Percentiles rank a stretch among this genome's conserved stretches.
phyloP scores from a whole-genome alignment of 1,140 invertebrate species.

The Scaptomyza graminum region DNA sequence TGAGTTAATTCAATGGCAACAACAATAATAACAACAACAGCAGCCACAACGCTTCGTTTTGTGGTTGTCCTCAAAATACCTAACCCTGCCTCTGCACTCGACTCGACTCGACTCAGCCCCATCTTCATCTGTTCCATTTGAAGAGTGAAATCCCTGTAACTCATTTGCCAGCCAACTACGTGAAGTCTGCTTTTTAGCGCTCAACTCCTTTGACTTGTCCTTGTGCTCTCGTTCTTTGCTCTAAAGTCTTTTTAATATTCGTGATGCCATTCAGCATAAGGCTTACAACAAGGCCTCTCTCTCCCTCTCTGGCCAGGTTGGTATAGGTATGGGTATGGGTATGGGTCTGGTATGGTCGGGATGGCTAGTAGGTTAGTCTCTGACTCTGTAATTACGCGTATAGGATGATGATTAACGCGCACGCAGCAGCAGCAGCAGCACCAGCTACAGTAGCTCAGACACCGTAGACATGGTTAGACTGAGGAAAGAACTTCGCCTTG shows the following conservation, averaged over 20 bases:
- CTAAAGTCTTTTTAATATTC: slow-evolving; percentile 54
- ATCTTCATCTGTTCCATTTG: background rate
- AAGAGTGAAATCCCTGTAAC: slow-evolving; percentile 1
- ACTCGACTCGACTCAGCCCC: no score
- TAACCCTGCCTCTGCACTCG: background rate
- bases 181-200: background rate
- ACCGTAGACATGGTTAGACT: slow-evolving; percentile 14
- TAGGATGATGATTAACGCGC: slow-evolving; percentile 79
- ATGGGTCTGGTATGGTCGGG: no score
- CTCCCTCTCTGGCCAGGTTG: no score
- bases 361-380: background rate
- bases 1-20: slow-evolving; percentile 40
- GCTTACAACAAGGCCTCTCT: slow-evolving; percentile 19
- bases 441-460: slow-evolving; percentile 7
- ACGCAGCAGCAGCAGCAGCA: slow-evolving; percentile 45
- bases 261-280: slow-evolving; percentile 27
- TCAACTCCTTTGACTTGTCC: slow-evolving; percentile 27
- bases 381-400: slow-evolving; percentile 75
- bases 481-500: background rate
- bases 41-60: slow-evolving; percentile 41
- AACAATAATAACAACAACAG: slow-evolving; percentile 8
- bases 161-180: background rate
- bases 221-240: slow-evolving; percentile 10
- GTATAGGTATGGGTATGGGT: no score
- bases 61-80: slow-evolving; percentile 12